Evolutionary conservation across 2,797 vertebrate genomes (phyloP), one percentile per base, ranked within the genome.

Genomic region (Allobates femoralis): DNA sequence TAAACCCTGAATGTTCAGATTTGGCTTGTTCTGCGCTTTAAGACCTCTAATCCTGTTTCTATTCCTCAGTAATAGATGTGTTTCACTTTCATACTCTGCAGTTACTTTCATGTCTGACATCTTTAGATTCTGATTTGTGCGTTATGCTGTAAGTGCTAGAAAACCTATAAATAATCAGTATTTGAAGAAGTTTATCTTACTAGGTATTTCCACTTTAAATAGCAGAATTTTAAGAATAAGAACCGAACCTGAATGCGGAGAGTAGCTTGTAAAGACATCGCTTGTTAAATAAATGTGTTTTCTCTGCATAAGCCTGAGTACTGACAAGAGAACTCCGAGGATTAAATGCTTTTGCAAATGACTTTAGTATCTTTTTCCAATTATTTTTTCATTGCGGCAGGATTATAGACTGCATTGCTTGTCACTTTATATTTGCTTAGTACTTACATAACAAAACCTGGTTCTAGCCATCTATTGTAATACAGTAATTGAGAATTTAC

Each of bases 291-390:
- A 76, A 75, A 60, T 76, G 56, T 84, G 55, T 76, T 75, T 84
- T 83, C 81, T 75, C 53, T 19, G 30, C 74, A 60, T 83, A 73
- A 83, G 67, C 81, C 74, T 34, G 67, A 75, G 73, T 51, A 51
- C 71, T 73, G 67, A 83, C 81, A 74, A 83, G 67, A 84, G 56
- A 84, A 84, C 71, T 84, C 41, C 0, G 34, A 76, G 69, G 82
- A 84, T 84, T 84, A 84, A 76, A 84, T 76, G 82, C 82, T 84
- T 84, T 84, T 84, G 82, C 73, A 84, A 84, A 84, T 84, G 28
- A 84, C 71, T 76, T 84, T 41, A 64, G 82, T 84, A 84, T 84
- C 71, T 64, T 84, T 84, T 76, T 76, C 71, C 58, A 76, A 84
- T 84, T 76, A 84, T 84, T 75, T 84, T 84, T 84, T 75, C 82